phyloP scores from a whole-genome alignment of 1,140 invertebrate species.

The Leptoteleia sp. region DNA sequence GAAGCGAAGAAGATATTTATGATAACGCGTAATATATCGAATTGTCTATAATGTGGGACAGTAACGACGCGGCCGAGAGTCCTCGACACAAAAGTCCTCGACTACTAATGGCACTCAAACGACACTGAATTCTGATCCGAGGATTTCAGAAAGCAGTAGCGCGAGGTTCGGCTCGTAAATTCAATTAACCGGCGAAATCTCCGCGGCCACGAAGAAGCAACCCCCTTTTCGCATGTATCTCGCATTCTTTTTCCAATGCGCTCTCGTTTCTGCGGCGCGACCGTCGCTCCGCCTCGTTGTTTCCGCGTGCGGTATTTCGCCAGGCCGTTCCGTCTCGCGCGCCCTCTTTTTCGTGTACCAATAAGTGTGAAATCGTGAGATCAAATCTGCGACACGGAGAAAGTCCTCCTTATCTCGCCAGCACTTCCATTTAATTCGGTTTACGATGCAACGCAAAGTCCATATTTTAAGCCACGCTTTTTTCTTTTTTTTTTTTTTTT shows the following conservation, averaged over 20 bases:
- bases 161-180: slow-evolving; percentile 74
- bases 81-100: slow-evolving; percentile 62
- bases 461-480: slow-evolving; percentile 26
- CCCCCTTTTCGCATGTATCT: slow-evolving; percentile 63
- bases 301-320: slow-evolving; percentile 32
- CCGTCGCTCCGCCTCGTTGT: slow-evolving; percentile 37
- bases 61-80: slow-evolving; percentile 47
- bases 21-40: slow-evolving; percentile 14
- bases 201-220: slow-evolving; percentile 61
- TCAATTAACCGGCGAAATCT: slow-evolving; percentile 77
- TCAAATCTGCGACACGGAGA: slow-evolving; percentile 46
- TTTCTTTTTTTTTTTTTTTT: too few relatives aligned
- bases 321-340: slow-evolving; percentile 3
- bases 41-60: slow-evolving; percentile 41
- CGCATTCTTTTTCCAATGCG: slow-evolving; percentile 45
- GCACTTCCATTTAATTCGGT: slow-evolving; percentile 44
- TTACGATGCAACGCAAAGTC: slow-evolving; percentile 47
- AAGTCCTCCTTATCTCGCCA: slow-evolving; percentile 41
- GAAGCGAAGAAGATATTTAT: too few relatives aligned
- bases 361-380: slow-evolving; percentile 64
- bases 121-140: slow-evolving; percentile 74
- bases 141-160: slow-evolving; percentile 68
- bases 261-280: slow-evolving; percentile 23
- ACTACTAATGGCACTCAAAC: slow-evolving; percentile 74
- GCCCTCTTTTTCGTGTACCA: slow-evolving; percentile 43